Evolutionary conservation across 2,113 vertebrate genomes (phyloP).

Genomic region (Lepidothrix coronata): DNA sequence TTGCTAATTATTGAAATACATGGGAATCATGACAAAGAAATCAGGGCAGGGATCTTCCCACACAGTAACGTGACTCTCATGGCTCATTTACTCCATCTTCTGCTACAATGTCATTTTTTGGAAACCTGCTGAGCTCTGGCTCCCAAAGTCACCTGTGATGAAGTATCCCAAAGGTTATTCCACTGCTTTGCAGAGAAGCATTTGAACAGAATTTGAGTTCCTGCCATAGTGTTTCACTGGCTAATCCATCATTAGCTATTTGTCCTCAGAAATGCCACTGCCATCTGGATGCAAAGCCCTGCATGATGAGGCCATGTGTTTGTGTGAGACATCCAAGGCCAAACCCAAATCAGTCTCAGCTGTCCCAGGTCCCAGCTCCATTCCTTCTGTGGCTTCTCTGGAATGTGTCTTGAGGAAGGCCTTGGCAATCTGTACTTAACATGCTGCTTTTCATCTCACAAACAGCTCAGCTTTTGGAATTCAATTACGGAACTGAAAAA

Average conservation of each 20-base stretch:
- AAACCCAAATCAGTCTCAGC: constrained; percentile 17
- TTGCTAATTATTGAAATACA: neutral
- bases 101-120: neutral
- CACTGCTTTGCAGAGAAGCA: neutral
- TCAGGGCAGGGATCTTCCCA: neutral
- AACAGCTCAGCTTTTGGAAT: constrained; percentile 34
- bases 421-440: constrained; percentile 14
- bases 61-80: neutral
- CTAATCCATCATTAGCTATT: neutral
- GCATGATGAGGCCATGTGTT: neutral
- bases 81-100: neutral
- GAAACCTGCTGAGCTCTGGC: neutral
- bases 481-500: constrained; percentile 30
- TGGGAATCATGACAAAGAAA: neutral
- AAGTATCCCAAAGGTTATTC: neutral
- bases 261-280: neutral
- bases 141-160: neutral
- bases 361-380: constrained; percentile 25
- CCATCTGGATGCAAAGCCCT: neutral
- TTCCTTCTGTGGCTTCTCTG: neutral
- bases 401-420: neutral
- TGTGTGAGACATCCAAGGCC: neutral
- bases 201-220: neutral
- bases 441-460: constrained; percentile 28
- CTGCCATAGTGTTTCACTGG: neutral